Evolutionary conservation across 2,888 invertebrate genomes (phyloP).

Genomic region (Coelopa pilipes): DNA sequence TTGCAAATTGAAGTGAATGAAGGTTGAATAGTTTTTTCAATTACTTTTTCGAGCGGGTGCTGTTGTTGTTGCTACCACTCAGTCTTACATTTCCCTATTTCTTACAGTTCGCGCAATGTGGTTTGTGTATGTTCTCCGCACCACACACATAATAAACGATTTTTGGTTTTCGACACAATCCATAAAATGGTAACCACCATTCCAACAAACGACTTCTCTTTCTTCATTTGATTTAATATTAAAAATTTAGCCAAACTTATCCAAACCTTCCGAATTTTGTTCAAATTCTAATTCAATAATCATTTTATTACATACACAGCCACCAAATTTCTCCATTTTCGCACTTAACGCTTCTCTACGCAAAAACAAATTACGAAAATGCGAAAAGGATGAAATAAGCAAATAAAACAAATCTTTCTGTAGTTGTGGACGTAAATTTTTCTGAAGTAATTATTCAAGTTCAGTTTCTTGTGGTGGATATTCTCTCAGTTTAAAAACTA

Average conservation of each 20-base stretch:
- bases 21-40: neutral
- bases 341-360: no score
- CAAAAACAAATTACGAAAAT: no score
- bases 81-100: conserved; percentile 22
- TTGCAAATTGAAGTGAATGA: neutral
- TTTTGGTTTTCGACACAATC: conserved; percentile 33
- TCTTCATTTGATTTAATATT: neutral
- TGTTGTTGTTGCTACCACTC: conserved; percentile 24
- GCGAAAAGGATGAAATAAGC: no score
- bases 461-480: no score
- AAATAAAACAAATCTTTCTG: no score
- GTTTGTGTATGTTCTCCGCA: conserved; percentile 21
- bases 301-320: no score
- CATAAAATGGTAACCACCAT: conserved; percentile 34
- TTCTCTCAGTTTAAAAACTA: no score
- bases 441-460: no score
- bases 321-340: no score
- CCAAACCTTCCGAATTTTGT: no score
- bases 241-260: conserved; percentile 29
- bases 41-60: conserved; percentile 26
- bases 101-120: conserved; percentile 31
- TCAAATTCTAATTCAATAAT: no score
- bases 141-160: conserved; percentile 38
- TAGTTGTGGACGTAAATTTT: no score
- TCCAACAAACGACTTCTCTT: conserved; percentile 32